Percentiles rank a stretch among this genome's conserved stretches.
These are phyloP conservation scores for Isichthys henryi DNA, from an alignment of 2,113 vertebrate species.

Conservation along the genomic window DNA sequence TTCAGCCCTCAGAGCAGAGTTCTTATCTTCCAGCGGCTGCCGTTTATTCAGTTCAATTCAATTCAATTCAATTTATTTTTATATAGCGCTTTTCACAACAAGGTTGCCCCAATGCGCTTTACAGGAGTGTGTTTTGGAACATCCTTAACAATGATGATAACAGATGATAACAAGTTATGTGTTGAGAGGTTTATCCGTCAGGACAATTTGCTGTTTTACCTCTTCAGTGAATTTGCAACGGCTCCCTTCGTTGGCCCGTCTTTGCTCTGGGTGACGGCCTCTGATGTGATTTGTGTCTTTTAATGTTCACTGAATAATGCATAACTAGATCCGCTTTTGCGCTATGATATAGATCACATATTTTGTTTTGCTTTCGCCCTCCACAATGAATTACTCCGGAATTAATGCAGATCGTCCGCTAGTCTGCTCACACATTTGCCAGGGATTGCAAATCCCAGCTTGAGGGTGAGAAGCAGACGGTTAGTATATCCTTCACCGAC, in stretches of 20 bases:
- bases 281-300: slow-evolving; percentile 5
- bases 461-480: not conserved
- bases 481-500: not conserved
- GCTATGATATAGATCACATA: not conserved
- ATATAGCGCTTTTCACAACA: no score
- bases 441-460: no score
- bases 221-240: not conserved
- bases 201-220: not conserved
- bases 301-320: slow-evolving; percentile 9
- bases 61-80: no score
- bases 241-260: not conserved
- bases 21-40: not conserved
- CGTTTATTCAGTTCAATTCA: no score
- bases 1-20: not conserved
- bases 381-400: not conserved
- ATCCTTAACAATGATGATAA: no score
- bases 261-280: not conserved
- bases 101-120: no score
- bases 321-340: not conserved
- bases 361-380: not conserved
- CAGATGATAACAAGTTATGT: no score
- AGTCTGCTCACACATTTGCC: not conserved
- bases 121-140: no score
- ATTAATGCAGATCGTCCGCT: not conserved
- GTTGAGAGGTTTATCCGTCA: not conserved